Evolutionary conservation across 2,888 invertebrate genomes (phyloP), one percentile per base, ranked within the genome.

Genomic region (Pemphredon lugubris): DNA sequence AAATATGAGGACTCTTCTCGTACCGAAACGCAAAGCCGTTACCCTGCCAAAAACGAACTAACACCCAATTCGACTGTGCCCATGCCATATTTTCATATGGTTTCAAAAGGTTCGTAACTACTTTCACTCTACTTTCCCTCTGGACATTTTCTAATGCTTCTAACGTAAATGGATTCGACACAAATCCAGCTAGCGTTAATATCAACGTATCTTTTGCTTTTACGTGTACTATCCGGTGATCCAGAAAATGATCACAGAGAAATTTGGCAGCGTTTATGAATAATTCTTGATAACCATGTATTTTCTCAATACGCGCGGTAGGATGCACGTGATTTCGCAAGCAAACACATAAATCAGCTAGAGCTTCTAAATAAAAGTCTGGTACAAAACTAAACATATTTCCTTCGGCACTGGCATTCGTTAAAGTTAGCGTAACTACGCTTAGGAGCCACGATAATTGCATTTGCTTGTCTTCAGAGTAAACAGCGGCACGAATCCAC

Each of bases 21-120:
- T 92, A 93, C 5, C 95, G 92, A 88, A 94, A 96, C 0, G 94
- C 96, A 87, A 95, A 96, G 0, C 96, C 96, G 74, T 94, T 92
- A 0, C 96, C 96, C 84, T 96, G 94, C 96, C 96, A 96, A 85
- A 96, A 94, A 54, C 96, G 90, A 14, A 96, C 93, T 37, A 96
- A 90, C 71, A 96, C 93, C 95, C 96, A 96, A 90, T 96, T 96
- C 51, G 95, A 95, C 84, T 96, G 96, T 13, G 95, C 96, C 95
- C 95, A 93, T 1, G 95, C 95, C 32, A 96, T 91, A 87, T 95
- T 95, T 88, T 95, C 95, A 84, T 96, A 96, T 0, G 96, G 96
- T 5, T 93, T 92, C 20, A 96, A 89, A 65, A 96, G 89, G 61
- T 94, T 93, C 34, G 92, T 92, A 0, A 95, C 92, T 91, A 96